Conservation (phyloP, 2,797 vertebrate genomes). For the Danio choprae region DNA sequence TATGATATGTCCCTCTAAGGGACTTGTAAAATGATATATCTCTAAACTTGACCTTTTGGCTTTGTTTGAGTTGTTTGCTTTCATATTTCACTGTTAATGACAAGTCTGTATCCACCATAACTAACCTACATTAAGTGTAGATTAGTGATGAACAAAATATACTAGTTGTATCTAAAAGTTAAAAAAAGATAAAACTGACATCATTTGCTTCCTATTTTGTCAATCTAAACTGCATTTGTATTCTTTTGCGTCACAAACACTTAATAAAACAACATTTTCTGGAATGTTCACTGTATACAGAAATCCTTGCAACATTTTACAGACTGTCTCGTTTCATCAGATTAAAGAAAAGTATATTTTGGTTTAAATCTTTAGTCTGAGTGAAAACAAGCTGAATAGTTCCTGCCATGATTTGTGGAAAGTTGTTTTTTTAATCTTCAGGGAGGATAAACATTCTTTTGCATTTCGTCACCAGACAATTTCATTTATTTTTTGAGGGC, state of each 20-base stretch:
- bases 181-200: neutral
- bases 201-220: neutral
- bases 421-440: slow-evolving; percentile 4
- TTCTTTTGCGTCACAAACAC: neutral
- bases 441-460: neutral
- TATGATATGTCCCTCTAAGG: too few species aligned
- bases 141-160: neutral
- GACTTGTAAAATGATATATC: too few species aligned
- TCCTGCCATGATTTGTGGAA: neutral
- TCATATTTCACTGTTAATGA: neutral
- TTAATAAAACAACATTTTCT: neutral
- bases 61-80: neutral
- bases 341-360: neutral
- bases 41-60: neutral
- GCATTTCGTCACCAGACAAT: neutral
- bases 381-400: neutral
- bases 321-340: neutral
- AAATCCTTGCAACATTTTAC: neutral
- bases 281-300: neutral
- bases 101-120: neutral
- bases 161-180: too few species aligned
- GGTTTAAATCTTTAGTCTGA: neutral
- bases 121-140: neutral
- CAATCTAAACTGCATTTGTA: neutral
- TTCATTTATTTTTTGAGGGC: neutral